Evolutionary conservation across 2,888 invertebrate species (phyloP).

Genomic region (Glaucopsyche alexis): DNA sequence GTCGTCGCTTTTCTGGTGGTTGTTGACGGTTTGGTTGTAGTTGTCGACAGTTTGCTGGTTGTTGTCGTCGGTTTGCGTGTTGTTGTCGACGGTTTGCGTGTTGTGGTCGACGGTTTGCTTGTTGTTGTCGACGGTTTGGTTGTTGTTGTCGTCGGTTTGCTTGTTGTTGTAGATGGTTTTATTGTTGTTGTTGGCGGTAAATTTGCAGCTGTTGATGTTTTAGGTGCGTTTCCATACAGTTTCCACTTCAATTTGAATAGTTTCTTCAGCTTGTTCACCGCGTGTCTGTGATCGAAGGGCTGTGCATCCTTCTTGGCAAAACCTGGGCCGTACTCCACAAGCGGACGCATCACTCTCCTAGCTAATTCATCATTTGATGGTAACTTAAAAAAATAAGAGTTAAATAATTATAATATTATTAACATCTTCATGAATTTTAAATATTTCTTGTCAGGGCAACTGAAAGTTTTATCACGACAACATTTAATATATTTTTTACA

Average conservation of each 20-base stretch:
- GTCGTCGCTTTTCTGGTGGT: background rate
- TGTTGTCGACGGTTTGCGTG: background rate
- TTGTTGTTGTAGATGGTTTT: background rate
- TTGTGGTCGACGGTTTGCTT: background rate
- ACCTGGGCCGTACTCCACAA: constrained; percentile 52
- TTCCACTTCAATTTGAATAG: constrained; percentile 48
- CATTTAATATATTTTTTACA: no score
- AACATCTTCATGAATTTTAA: no score
- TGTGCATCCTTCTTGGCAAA: constrained; percentile 46
- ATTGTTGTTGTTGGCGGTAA: background rate
- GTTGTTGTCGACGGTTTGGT: background rate
- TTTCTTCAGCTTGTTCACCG: constrained; percentile 44
- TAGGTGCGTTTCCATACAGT: constrained; percentile 36
- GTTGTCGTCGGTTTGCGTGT: background rate
- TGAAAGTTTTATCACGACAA: no score
- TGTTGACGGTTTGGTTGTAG: background rate
- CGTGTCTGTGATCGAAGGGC: constrained; percentile 41
- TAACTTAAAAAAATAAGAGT: background rate
- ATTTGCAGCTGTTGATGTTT: constrained; percentile 11
- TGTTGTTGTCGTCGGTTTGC: no score
- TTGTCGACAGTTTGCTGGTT: background rate
- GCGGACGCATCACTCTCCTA: constrained; percentile 34
- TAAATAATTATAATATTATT: background rate
- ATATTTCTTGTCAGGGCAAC: no score
- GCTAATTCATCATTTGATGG: background rate